Percentiles rank a stretch among this genome's conserved stretches.
phyloP scores from a whole-genome alignment of 2,888 invertebrate genomes.

The Azorinus chamasolen region DNA sequence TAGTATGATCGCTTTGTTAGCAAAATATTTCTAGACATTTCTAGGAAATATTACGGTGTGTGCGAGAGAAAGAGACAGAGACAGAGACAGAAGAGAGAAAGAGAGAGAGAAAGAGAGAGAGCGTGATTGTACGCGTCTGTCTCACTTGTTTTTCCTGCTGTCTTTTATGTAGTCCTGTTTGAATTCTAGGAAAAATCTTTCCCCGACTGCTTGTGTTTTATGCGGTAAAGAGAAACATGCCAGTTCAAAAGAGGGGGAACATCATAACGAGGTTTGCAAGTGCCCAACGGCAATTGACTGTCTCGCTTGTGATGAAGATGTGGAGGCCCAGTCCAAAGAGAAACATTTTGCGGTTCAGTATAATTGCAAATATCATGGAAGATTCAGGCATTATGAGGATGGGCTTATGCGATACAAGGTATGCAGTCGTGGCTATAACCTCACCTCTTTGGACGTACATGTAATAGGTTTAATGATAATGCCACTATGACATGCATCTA shows the following conservation, averaged over 20 bases:
- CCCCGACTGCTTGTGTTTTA: conserved; percentile 52
- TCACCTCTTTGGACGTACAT: too few relatives aligned
- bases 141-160: too few relatives aligned
- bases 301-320: conserved; percentile 57
- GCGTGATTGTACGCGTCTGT: too few relatives aligned
- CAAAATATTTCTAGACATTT: too few relatives aligned
- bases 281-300: conserved; percentile 58
- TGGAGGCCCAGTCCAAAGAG: conserved; percentile 9
- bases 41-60: too few relatives aligned
- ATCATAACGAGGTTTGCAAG: conserved; percentile 13
- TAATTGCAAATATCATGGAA: conserved; percentile 68
- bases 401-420: conserved; percentile 76
- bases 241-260: neutral
- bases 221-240: conserved; percentile 59
- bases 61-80: too few relatives aligned
- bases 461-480: too few relatives aligned
- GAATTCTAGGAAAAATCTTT: conserved; percentile 10
- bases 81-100: too few relatives aligned
- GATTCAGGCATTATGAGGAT: conserved; percentile 75
- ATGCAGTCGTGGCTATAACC: neutral
- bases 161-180: too few relatives aligned
- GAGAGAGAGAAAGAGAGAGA: too few relatives aligned
- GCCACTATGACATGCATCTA: too few relatives aligned
- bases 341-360: conserved; percentile 41
- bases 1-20: too few relatives aligned